A percentile compares a stretch with the other conserved stretches of the same genome.
Conservation (phyloP, 2,888 invertebrate genomes). For the Deroplatys truncata region DNA sequence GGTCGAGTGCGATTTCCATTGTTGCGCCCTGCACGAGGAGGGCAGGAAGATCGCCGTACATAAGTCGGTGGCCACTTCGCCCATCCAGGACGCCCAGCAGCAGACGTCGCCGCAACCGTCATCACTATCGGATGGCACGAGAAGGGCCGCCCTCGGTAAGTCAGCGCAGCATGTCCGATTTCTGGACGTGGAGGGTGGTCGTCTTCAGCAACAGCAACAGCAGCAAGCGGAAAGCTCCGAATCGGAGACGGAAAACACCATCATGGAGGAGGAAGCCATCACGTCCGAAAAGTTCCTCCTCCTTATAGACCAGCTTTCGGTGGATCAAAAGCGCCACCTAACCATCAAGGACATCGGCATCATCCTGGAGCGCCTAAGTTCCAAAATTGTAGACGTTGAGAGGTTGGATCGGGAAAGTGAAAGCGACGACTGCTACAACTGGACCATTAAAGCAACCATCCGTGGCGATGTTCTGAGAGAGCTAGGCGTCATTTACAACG, state of each 20-base stretch:
- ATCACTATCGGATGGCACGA: slow-evolving; percentile 38
- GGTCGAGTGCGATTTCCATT: slow-evolving; percentile 90
- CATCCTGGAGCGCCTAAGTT: slow-evolving; percentile 85
- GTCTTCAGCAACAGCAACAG: slow-evolving; percentile 40
- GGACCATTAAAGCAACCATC: slow-evolving; percentile 95
- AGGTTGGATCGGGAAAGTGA: slow-evolving; percentile 87
- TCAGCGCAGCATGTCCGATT: slow-evolving; percentile 62
- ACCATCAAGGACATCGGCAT: slow-evolving; percentile 94
- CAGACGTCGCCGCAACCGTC: slow-evolving; percentile 44
- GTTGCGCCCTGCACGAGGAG: slow-evolving; percentile 91
- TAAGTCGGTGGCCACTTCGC: slow-evolving; percentile 89
- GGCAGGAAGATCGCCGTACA: slow-evolving; percentile 87
- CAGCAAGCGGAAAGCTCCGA: slow-evolving; percentile 64
- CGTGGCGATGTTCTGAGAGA: slow-evolving; percentile 86
- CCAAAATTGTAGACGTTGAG: slow-evolving; percentile 91
- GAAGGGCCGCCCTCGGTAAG: slow-evolving; percentile 31
- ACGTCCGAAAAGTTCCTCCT: slow-evolving; percentile 89
- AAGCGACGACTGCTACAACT: slow-evolving; percentile 91
- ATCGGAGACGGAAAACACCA: slow-evolving; percentile 89
- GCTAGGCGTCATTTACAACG: slow-evolving; percentile 90
- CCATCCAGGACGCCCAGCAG: slow-evolving; percentile 74
- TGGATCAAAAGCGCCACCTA: slow-evolving; percentile 86
- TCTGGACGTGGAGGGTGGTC: slow-evolving; percentile 65
- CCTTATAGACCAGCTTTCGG: slow-evolving; percentile 87
- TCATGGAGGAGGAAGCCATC: slow-evolving; percentile 85